Percentiles rank a stretch among this genome's conserved stretches.
Evolutionary conservation across 92 coral and sea anemone genomes (phyloP).

Genomic region (Galaxea fascicularis): DNA sequence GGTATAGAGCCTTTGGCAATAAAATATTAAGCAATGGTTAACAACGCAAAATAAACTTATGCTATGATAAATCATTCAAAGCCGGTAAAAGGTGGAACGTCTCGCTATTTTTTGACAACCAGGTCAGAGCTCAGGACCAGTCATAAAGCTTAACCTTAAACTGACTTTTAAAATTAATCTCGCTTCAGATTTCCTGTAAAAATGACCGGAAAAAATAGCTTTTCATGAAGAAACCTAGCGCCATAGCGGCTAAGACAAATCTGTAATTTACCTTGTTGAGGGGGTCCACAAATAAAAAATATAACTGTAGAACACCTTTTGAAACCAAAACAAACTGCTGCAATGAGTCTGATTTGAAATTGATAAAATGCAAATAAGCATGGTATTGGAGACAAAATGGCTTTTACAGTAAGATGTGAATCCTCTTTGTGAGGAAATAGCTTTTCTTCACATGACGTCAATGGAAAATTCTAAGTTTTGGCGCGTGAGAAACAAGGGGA

Average conservation of each 20-base stretch:
- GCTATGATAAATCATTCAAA: too few species aligned
- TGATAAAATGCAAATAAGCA: constrained; percentile 24
- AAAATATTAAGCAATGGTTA: too few species aligned
- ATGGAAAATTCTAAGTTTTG: background rate
- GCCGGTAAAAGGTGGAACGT: too few species aligned
- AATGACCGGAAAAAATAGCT: too few species aligned
- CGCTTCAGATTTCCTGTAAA: background rate
- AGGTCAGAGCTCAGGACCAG: too few species aligned
- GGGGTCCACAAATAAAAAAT: background rate
- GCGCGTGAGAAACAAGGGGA: background rate
- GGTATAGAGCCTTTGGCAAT: too few species aligned
- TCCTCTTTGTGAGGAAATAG: background rate
- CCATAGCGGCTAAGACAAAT: background rate
- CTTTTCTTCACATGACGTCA: background rate
- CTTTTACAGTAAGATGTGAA: too few species aligned
- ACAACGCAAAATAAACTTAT: too few species aligned
- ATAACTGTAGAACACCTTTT: background rate
- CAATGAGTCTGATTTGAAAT: constrained; percentile 11
- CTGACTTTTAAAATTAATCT: background rate
- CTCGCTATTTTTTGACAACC: too few species aligned
- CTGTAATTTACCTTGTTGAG: background rate
- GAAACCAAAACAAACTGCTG: background rate
- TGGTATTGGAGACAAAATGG: constrained; percentile 21
- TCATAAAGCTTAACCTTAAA: background rate
- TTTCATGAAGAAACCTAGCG: background rate